Conservation (phyloP, 2,888 invertebrate genomes). For the Nesidiocoris tenuis region DNA sequence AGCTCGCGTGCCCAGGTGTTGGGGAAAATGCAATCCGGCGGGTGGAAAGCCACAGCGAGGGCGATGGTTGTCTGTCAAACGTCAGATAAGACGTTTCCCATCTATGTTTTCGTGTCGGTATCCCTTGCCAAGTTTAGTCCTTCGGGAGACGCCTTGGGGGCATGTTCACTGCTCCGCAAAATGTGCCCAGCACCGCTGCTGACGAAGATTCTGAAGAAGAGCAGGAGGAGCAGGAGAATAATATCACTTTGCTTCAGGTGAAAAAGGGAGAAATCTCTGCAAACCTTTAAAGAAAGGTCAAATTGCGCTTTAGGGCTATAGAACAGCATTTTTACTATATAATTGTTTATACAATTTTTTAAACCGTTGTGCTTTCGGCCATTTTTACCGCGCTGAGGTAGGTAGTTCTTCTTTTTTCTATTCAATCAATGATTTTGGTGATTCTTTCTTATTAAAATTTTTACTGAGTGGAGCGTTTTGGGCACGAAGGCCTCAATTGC, state of each 20-base stretch:
- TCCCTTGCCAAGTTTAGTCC: background rate
- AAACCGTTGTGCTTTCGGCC: too few relatives aligned
- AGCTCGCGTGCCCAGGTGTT: background rate
- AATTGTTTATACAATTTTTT: background rate
- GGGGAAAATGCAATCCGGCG: background rate
- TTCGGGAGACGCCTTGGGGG: background rate
- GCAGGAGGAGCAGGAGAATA: conserved; percentile 37
- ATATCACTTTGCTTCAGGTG: conserved; percentile 36
- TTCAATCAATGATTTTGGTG: too few relatives aligned
- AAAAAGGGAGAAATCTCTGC: background rate
- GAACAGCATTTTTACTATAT: too few relatives aligned
- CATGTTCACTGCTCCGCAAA: conserved; percentile 26
- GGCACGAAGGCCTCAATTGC: too few relatives aligned
- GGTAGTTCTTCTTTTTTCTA: too few relatives aligned
- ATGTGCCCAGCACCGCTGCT: conserved; percentile 11
- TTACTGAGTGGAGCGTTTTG: too few relatives aligned
- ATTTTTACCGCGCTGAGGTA: too few relatives aligned
- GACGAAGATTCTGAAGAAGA: conserved; percentile 41
- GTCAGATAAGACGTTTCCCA: conserved; percentile 12
- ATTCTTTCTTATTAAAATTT: too few relatives aligned
- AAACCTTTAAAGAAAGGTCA: background rate
- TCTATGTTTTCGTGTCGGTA: background rate
- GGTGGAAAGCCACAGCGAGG: background rate
- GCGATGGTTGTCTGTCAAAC: conserved; percentile 26
- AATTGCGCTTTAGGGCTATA: too few relatives aligned